Evolutionary conservation across 2,888 invertebrate genomes (phyloP), one percentile per base, ranked within the genome.

Genomic region (Automeris io): DNA sequence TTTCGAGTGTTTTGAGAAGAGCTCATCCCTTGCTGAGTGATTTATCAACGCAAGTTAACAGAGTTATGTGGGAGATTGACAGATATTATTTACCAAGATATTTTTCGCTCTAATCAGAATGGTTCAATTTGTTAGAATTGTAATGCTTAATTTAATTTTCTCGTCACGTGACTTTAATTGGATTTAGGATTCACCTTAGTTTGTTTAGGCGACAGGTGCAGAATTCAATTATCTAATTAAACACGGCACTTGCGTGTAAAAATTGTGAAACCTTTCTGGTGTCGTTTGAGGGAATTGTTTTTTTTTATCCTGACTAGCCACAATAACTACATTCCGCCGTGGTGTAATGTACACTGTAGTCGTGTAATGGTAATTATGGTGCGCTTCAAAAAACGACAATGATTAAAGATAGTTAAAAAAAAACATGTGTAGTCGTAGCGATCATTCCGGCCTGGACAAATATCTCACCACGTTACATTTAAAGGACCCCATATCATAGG

Each of bases 1-100:
- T 41, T 39, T 41, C 46, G 42, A 46, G 47, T 45, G 51, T 54
- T 53, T 57, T 43, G 46, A 47, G 42, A 36, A 32, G 51, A 55
- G 52, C 54, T 51, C 46, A 40, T 45, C 49, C 43, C 43, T 41
- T 26, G 37, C 43, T 33, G 46, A 52, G 51, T 51, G 52, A 61
- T 66, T 65, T 48, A 53, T 69, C 61, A 65, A 54, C 48, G 47
- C 52, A 53, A 45, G 40, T 49, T 49, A 48, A 61, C 50, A 53
- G 59, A 60, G 51, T 55, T 45, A 44, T 52, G 55, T 39, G 41
- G 40, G 47, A 60, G 57, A 62, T 60, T 57, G 61, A 64, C 55
- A 43, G 49, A 52, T 42, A 36, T 36, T 42, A 49, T 51, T 52
- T 53, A 40, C 40, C 32, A 35, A 48, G 43, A 39, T 52, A 60